Conservation (phyloP, 23 tunicate species). For the Trididemnum miniatum region DNA sequence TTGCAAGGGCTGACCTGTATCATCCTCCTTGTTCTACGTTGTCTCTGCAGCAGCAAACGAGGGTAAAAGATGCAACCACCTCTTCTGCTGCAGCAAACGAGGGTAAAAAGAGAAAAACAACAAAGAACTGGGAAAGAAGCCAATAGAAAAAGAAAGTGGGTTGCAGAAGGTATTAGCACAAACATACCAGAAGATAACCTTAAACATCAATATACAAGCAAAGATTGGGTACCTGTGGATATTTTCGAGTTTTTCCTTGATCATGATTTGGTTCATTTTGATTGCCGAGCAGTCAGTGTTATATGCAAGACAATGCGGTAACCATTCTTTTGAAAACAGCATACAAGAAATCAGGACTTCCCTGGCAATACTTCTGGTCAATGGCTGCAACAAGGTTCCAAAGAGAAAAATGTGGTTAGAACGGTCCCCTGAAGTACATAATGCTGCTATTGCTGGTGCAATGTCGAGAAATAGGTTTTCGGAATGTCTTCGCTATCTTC, state of each 20-base stretch:
- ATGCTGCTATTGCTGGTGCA: not conserved
- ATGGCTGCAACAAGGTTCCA: not conserved
- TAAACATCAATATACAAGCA: not conserved
- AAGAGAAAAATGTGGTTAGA: not conserved
- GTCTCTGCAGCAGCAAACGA: not conserved
- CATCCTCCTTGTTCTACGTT: not conserved
- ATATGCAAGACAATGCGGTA: not conserved
- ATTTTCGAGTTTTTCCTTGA: not conserved
- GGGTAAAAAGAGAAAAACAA: not conserved
- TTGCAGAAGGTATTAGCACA: not conserved
- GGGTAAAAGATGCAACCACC: not conserved
- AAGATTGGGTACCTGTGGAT: not conserved
- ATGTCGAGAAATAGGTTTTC: not conserved
- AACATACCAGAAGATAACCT: not conserved
- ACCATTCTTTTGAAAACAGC: not conserved
- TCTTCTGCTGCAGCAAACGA: not conserved
- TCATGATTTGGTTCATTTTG: not conserved
- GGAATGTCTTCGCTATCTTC: not conserved
- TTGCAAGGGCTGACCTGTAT: not conserved
- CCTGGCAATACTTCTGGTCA: not conserved
- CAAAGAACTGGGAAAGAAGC: not conserved
- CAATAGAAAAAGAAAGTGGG: not conserved
- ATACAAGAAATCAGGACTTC: not conserved
- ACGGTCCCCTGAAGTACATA: not conserved
- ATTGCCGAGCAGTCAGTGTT: not conserved